Percentiles rank a stretch among this genome's conserved stretches.
phyloP scores from a whole-genome alignment of 2,797 vertebrate species.

The Pangasius larnaudii region DNA sequence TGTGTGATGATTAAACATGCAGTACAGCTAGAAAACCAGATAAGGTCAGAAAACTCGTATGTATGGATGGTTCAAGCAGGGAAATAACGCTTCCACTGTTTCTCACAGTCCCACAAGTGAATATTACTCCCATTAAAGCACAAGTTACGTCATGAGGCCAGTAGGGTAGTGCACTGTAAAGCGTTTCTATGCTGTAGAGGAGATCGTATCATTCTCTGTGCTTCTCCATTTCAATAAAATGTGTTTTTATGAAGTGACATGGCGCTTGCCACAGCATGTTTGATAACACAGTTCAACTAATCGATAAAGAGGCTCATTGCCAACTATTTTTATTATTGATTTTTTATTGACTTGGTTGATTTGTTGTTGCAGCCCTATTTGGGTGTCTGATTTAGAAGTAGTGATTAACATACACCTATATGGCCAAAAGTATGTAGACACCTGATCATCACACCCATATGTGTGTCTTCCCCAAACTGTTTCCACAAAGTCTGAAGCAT shows the following conservation, averaged over 20 bases:
- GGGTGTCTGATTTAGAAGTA: background rate
- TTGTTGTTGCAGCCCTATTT: background rate
- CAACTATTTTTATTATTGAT: background rate
- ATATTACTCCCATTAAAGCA: background rate
- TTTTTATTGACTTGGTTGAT: background rate
- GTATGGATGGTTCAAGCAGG: no score
- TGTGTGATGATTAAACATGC: no score
- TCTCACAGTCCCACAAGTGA: background rate
- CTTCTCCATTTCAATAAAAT: no score
- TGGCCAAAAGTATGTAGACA: background rate
- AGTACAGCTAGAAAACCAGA: background rate
- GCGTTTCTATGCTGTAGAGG: no score
- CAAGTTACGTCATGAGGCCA: background rate
- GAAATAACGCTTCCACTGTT: background rate
- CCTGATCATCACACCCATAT: background rate
- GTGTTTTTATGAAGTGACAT: background rate
- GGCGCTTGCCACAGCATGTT: background rate
- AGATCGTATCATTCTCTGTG: no score
- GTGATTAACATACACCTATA: background rate
- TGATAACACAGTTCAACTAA: background rate
- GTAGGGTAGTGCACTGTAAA: no score
- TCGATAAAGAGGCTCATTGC: background rate
- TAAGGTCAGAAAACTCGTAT: no score
- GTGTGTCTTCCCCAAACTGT: no score
- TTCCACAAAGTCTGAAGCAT: no score